Conservation (phyloP, 2,888 invertebrate genomes). For the Malthinus seriepunctatus region DNA sequence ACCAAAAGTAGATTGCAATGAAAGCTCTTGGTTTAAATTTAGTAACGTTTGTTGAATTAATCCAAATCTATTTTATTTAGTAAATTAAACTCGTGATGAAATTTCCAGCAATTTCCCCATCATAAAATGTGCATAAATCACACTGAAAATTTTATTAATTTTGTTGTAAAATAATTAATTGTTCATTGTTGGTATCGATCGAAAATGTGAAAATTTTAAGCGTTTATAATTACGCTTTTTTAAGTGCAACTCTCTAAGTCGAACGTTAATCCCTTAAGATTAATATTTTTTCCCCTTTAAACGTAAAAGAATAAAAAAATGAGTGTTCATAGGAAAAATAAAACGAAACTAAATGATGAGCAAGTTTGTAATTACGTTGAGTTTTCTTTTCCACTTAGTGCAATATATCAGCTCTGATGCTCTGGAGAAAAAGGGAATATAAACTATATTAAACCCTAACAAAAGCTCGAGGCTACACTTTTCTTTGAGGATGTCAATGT, state of each 20-base stretch:
- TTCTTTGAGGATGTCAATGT: slow-evolving; percentile 9
- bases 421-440: slow-evolving; percentile 1
- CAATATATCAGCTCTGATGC: too few relatives aligned
- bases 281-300: slow-evolving; percentile 15
- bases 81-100: too few relatives aligned
- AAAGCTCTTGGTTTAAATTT: slow-evolving; percentile 22
- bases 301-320: too few relatives aligned
- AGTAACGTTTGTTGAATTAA: slow-evolving; percentile 19
- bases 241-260: background rate
- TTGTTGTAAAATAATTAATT: too few relatives aligned
- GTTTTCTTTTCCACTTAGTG: background rate
- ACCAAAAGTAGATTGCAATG: slow-evolving; percentile 20
- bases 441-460: slow-evolving; percentile 8
- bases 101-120: too few relatives aligned
- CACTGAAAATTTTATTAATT: too few relatives aligned
- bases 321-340: too few relatives aligned
- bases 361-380: background rate
- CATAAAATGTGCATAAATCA: too few relatives aligned
- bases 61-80: slow-evolving; percentile 8
- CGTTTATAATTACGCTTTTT: slow-evolving; percentile 14
- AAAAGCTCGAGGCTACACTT: slow-evolving; percentile 1
- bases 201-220: background rate
- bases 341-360: background rate
- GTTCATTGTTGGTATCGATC: too few relatives aligned
- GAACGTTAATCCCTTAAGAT: slow-evolving; percentile 15